phyloP scores from a whole-genome alignment of 2,113 vertebrate species.

The Toxotes jaculatrix region DNA sequence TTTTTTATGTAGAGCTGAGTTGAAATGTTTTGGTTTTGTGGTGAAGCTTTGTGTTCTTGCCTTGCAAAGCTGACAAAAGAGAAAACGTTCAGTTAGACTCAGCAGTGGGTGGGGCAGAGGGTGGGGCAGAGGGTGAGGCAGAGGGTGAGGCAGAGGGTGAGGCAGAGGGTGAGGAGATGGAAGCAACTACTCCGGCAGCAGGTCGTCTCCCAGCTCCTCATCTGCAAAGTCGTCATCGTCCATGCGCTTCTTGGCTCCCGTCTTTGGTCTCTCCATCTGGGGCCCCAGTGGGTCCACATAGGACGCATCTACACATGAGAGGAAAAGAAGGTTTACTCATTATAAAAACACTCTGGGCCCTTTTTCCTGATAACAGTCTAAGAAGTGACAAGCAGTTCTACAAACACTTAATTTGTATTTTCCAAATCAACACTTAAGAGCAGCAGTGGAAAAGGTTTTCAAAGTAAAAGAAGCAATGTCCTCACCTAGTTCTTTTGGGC shows the following conservation, averaged over 20 bases:
- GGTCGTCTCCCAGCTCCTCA: constrained; percentile 94
- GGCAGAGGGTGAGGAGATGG: not conserved
- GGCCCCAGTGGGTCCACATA: constrained; percentile 95
- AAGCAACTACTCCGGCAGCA: constrained; percentile 89
- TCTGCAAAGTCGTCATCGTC: constrained; percentile 97
- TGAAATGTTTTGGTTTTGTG: not conserved
- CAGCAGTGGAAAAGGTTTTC: not conserved
- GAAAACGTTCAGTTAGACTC: not conserved
- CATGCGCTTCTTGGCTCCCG: constrained; percentile 87
- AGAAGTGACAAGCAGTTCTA: not conserved
- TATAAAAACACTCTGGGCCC: not conserved
- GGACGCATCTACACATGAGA: constrained; percentile 87
- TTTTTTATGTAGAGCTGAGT: not conserved
- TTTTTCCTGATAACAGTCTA: too few relatives aligned
- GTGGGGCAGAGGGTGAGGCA: not conserved
- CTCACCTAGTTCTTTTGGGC: constrained; percentile 91
- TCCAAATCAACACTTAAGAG: too few relatives aligned
- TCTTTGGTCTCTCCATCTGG: constrained; percentile 94
- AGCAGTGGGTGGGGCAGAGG: not conserved
- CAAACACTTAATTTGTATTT: not conserved
- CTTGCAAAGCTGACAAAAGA: not conserved
- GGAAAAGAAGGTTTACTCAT: not conserved
- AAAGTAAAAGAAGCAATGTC: not conserved
- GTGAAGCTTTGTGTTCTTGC: constrained; percentile 3
- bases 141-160: not conserved